A percentile compares a stretch with the other conserved stretches of the same genome.
Evolutionary conservation across 2,797 vertebrate genomes (phyloP).

Genomic region (Ctenosaura bakeri): DNA sequence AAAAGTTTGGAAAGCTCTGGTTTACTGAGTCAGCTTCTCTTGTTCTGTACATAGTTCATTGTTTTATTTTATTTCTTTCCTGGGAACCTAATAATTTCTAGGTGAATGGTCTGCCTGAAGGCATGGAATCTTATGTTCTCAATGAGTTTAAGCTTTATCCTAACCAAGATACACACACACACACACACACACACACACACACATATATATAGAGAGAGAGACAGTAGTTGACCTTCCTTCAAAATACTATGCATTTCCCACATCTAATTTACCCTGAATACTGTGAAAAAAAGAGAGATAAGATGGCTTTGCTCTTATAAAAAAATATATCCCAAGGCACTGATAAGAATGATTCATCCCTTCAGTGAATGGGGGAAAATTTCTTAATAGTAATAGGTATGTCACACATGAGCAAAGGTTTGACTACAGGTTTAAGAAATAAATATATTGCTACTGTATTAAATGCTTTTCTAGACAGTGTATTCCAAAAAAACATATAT

Average conservation of each 20-base stretch:
- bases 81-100: background rate
- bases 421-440: constrained; percentile 28
- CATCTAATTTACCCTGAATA: constrained; percentile 5
- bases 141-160: background rate
- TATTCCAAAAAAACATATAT: background rate
- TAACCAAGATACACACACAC: too few species aligned
- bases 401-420: constrained; percentile 4
- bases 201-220: too few species aligned
- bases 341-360: constrained; percentile 6
- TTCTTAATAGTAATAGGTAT: background rate
- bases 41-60: background rate
- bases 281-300: constrained; percentile 11
- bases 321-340: constrained; percentile 9
- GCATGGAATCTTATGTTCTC: constrained; percentile 12
- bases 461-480: background rate
- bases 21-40: background rate
- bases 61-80: background rate
- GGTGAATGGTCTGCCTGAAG: background rate
- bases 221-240: background rate
- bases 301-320: constrained; percentile 22
- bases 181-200: too few species aligned
- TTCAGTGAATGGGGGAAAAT: constrained; percentile 15
- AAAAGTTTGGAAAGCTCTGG: too few species aligned
- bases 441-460: constrained; percentile 14
- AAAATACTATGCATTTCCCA: constrained; percentile 20